These are phyloP conservation scores for Chionoecetes opilio DNA, from an alignment of 1,140 invertebrate genomes.

Conservation along the genomic window DNA sequence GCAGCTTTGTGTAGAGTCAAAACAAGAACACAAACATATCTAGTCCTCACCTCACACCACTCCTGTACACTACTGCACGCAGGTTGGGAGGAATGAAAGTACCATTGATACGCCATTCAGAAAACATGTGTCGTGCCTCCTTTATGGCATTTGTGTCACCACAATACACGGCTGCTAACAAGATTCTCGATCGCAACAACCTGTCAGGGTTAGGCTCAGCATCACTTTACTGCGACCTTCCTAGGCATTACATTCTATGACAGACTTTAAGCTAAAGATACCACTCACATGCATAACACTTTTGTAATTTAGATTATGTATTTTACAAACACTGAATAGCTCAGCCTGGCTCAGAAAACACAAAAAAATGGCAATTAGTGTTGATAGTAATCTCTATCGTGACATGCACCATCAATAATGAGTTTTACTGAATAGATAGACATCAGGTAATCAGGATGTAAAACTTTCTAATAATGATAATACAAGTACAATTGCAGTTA, in stretches of 20 bases:
- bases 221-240: neutral
- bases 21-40: neutral
- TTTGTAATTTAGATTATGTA: too few species aligned
- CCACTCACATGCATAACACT: too few species aligned
- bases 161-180: slow-evolving; percentile 87
- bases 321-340: too few species aligned
- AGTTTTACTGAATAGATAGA: too few species aligned
- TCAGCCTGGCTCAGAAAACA: too few species aligned
- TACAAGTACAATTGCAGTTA: too few species aligned
- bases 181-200: slow-evolving; percentile 86
- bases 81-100: slow-evolving; percentile 88
- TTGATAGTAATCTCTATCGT: too few species aligned
- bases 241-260: neutral
- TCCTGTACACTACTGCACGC: slow-evolving; percentile 89
- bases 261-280: too few species aligned
- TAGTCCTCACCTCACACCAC: slow-evolving; percentile 85
- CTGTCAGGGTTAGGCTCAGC: slow-evolving; percentile 82
- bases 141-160: slow-evolving; percentile 87
- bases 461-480: too few species aligned
- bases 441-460: too few species aligned
- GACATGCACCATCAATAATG: too few species aligned
- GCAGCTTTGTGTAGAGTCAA: neutral
- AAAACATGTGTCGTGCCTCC: slow-evolving; percentile 87
- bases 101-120: slow-evolving; percentile 87
- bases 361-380: too few species aligned